These are phyloP conservation scores for Drosophila sturtevanti DNA, from an alignment of 1,140 invertebrate species.

Conservation along the genomic window DNA sequence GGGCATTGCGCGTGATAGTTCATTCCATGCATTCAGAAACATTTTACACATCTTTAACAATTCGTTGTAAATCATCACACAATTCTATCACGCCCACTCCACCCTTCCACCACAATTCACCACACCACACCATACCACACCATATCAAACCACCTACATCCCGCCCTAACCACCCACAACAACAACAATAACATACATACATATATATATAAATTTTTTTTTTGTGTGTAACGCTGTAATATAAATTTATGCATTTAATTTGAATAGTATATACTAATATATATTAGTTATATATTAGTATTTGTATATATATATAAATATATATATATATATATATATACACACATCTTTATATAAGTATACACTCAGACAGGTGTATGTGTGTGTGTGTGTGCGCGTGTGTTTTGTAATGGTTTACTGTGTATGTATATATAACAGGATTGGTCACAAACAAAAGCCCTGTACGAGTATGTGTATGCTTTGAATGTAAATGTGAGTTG, in stretches of 20 bases:
- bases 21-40: conserved; percentile 30
- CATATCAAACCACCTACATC: conserved; percentile 27
- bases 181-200: conserved; percentile 26
- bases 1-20: conserved; percentile 51
- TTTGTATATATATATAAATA: conserved; percentile 17
- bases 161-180: conserved; percentile 33
- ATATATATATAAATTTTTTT: conserved; percentile 21
- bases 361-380: conserved; percentile 25
- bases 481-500: too few species aligned
- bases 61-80: conserved; percentile 70
- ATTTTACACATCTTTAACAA: conserved; percentile 30
- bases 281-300: conserved; percentile 22
- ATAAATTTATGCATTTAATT: conserved; percentile 9
- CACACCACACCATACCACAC: conserved; percentile 25
- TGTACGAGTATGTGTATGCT: conserved; percentile 9
- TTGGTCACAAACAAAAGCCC: conserved; percentile 24
- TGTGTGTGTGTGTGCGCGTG: conserved; percentile 11
- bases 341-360: conserved; percentile 26
- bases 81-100: conserved; percentile 9
- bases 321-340: conserved; percentile 28
- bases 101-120: conserved; percentile 49
- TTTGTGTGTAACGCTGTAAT: conserved; percentile 44
- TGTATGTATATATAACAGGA: conserved; percentile 3
- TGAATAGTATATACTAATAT: conserved; percentile 28
- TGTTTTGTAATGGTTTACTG: neutral